Evolutionary conservation across 2,888 invertebrate species (phyloP).

Genomic region (Embidobia sp.): DNA sequence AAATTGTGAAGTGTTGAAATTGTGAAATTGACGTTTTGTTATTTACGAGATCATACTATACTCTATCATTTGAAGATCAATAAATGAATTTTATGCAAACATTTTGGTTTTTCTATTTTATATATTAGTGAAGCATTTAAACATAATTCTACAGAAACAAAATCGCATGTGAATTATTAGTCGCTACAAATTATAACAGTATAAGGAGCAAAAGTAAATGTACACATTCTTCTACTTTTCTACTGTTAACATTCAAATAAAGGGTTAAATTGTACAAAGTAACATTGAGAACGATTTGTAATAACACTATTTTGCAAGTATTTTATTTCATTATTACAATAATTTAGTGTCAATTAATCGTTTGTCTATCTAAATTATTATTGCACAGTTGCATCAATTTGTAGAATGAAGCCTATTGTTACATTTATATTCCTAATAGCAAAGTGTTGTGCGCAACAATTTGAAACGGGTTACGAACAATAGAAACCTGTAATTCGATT

Average conservation of each 20-base stretch:
- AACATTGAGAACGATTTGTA: constrained; percentile 28
- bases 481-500: constrained; percentile 24
- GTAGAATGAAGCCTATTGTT: constrained; percentile 50
- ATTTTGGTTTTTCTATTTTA: neutral
- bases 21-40: constrained; percentile 8
- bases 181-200: too few relatives aligned
- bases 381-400: constrained; percentile 50
- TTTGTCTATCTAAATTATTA: constrained; percentile 50
- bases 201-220: too few relatives aligned
- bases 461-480: constrained; percentile 21
- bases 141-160: too few relatives aligned
- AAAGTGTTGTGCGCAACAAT: constrained; percentile 43
- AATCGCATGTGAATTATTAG: too few relatives aligned
- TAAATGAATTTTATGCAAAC: constrained; percentile 41
- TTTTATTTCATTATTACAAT: constrained; percentile 54
- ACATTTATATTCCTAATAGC: constrained; percentile 50
- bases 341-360: constrained; percentile 43
- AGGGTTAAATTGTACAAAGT: too few relatives aligned
- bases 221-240: too few relatives aligned
- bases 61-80: constrained; percentile 37
- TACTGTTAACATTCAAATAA: too few relatives aligned
- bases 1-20: constrained; percentile 23
- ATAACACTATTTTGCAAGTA: constrained; percentile 49
- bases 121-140: too few relatives aligned
- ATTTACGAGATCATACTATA: constrained; percentile 29